These are phyloP conservation scores for Stomorhina lunata DNA, from an alignment of 2,888 invertebrate species.

Conservation along the genomic window DNA sequence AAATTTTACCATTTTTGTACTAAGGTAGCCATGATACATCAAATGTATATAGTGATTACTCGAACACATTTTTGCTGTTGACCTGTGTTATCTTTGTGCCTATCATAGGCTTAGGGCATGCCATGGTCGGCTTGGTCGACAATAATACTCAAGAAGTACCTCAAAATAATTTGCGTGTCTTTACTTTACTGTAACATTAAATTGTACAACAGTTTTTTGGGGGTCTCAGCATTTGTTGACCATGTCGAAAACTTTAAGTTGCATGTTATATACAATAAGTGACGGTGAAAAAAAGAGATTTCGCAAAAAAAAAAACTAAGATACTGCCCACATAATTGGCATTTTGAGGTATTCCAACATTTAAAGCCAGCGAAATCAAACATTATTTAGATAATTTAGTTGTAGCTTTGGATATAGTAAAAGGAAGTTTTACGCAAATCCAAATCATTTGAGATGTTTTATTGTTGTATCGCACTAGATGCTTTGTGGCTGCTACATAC, in stretches of 20 bases:
- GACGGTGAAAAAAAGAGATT: not conserved
- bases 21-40: no score
- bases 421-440: constrained; percentile 45
- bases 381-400: not conserved
- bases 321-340: constrained; percentile 38
- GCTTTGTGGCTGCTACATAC: constrained; percentile 25
- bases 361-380: not conserved
- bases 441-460: constrained; percentile 15
- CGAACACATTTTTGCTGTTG: no score
- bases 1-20: no score
- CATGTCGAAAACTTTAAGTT: constrained; percentile 5
- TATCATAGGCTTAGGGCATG: no score
- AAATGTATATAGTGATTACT: no score
- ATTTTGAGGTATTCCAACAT: constrained; percentile 25
- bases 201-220: not conserved
- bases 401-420: not conserved
- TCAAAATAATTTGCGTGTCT: constrained; percentile 43
- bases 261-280: constrained; percentile 37
- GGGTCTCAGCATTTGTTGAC: not conserved
- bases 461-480: constrained; percentile 40
- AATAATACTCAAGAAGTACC: not conserved
- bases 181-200: constrained; percentile 13
- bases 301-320: constrained; percentile 12
- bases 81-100: no score
- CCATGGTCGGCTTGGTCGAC: no score